A percentile compares a stretch with the other conserved stretches of the same genome.
Evolutionary conservation across 1,140 invertebrate species (phyloP).

Genomic region (Scaptomyza pallida): DNA sequence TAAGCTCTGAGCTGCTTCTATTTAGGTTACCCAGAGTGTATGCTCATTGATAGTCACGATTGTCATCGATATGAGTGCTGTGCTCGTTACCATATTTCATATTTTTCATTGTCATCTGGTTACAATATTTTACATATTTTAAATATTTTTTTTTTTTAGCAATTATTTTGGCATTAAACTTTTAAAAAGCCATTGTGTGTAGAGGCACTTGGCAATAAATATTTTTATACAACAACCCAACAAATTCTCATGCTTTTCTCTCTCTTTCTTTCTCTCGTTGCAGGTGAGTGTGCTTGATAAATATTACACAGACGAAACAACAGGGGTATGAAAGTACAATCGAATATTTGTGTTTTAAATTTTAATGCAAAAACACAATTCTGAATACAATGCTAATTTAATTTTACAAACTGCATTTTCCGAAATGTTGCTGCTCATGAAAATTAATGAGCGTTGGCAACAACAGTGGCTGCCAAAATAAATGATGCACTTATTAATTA

Average conservation of each 20-base stretch:
- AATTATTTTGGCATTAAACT: slow-evolving; percentile 41
- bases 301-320: slow-evolving; percentile 17
- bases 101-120: slow-evolving; percentile 47
- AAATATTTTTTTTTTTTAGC: slow-evolving; percentile 16
- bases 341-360: slow-evolving; percentile 58
- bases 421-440: not conserved
- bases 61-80: slow-evolving; percentile 26
- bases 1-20: slow-evolving; percentile 2
- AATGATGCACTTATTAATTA: slow-evolving; percentile 66
- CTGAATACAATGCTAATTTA: slow-evolving; percentile 9
- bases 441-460: not conserved
- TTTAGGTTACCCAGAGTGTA: slow-evolving; percentile 7
- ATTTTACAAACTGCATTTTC: slow-evolving; percentile 20
- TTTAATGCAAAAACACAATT: slow-evolving; percentile 36
- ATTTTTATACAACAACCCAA: slow-evolving; percentile 4
- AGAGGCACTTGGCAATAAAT: not conserved
- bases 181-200: slow-evolving; percentile 8
- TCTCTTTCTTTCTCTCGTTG: slow-evolving; percentile 40
- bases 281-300: slow-evolving; percentile 55
- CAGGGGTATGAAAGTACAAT: slow-evolving; percentile 28
- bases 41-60: slow-evolving; percentile 21
- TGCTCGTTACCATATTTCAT: slow-evolving; percentile 41
- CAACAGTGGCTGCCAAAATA: slow-evolving; percentile 22
- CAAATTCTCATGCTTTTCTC: slow-evolving; percentile 23
- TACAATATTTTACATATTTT: not conserved